Evolutionary conservation across 1,140 invertebrate genomes (phyloP).

Genomic region (Trichonephila inaurata): DNA sequence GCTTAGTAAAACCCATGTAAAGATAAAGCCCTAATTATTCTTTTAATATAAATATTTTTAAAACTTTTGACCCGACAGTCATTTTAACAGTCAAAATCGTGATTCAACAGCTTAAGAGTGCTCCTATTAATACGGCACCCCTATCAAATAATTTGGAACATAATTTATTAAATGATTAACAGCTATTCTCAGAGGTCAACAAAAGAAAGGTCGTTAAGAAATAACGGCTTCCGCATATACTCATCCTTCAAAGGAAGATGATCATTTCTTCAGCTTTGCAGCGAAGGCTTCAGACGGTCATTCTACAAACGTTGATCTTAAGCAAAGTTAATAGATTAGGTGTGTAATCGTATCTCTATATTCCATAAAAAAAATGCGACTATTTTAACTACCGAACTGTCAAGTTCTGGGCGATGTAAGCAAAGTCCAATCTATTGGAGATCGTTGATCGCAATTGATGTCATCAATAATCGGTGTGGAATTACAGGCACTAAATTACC

Average conservation of each 20-base stretch:
- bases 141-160: not conserved
- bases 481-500: slow-evolving; percentile 57
- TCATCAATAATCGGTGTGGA: slow-evolving; percentile 45
- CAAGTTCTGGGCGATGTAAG: not conserved
- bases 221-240: not conserved
- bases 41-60: too few relatives aligned
- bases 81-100: not conserved
- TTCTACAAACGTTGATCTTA: not conserved
- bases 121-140: not conserved
- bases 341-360: not conserved
- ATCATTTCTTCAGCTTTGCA: not conserved
- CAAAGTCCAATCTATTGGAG: slow-evolving; percentile 32
- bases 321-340: slow-evolving; percentile 8
- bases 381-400: slow-evolving; percentile 36
- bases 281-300: not conserved
- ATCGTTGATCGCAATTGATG: slow-evolving; percentile 65
- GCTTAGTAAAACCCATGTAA: too few relatives aligned
- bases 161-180: not conserved
- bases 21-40: too few relatives aligned
- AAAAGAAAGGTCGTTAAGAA: not conserved
- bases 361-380: not conserved
- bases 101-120: not conserved
- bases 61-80: too few relatives aligned
- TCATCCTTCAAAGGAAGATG: not conserved
- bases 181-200: not conserved